Base-by-base conservation (phyloP, 2,797 vertebrate genomes). In the Rhynchonycteris naso region DNA sequence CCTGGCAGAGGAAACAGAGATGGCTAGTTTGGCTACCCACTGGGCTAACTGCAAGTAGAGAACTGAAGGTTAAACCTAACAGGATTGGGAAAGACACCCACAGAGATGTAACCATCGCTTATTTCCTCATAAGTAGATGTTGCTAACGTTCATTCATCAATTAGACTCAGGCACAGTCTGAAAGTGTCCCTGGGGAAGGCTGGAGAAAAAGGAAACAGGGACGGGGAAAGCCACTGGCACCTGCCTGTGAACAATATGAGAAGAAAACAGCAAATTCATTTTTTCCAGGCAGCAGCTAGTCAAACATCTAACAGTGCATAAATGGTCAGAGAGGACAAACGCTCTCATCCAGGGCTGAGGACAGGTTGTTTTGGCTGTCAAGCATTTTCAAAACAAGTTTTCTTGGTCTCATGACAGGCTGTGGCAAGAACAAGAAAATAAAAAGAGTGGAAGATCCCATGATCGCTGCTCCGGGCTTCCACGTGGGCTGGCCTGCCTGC, bases 311-410 rank as follows among this genome's bases (percentile, higher is more conserved):
- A 94, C 96, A 97, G 92, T 83, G 86, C 92, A 58, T 69, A 24
- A 94, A 78, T 85, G 96, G 96, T 97, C 97, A 12, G 3, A 91
- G 92, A 97, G 92, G 96, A 97, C 96, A 97, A 96, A 96, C 95
- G 92, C 94, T 98, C 90, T 94, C 72, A 75, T 97, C 97, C 97
- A 78, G 71, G 95, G 84, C 96, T 91, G 95, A 97, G 97, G 97
- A 98, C 96, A 97, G 97, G 96, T 98, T 98, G 98, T 98, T 98
- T 98, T 97, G 98, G 97, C 97, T 98, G 98, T 98, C 97, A 93
- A 92, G 94, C 97, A 97, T 97, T 98, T 98, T 98, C 98, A 98
- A 98, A 98, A 98, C 98, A 98, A 97, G 98, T 98, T 98, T 98
- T 98, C 96, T 97, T 97, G 97, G 97, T 98, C 95, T 98, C 91